Evolutionary conservation across 2,888 invertebrate species (phyloP).

Genomic region (Patella depressa): DNA sequence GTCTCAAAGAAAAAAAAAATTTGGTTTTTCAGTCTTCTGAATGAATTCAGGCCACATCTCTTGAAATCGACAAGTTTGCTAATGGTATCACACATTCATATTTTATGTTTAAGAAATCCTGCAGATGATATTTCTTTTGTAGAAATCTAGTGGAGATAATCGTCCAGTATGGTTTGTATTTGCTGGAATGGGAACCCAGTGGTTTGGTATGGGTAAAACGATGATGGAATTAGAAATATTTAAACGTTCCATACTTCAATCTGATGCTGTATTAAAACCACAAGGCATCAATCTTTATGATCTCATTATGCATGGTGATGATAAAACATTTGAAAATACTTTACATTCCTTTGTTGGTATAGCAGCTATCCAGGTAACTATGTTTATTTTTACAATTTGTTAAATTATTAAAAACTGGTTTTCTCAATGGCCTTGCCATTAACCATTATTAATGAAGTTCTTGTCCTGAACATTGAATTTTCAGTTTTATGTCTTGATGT

Average conservation of each 20-base stretch:
- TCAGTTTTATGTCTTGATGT: no score
- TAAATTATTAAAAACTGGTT: not conserved
- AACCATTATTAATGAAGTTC: no score
- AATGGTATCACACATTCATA: no score
- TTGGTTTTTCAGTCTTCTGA: no score
- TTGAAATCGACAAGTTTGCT: no score
- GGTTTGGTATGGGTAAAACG: constrained; percentile 94
- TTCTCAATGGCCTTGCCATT: no score
- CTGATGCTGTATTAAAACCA: constrained; percentile 83
- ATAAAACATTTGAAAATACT: constrained; percentile 86
- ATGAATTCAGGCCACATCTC: no score
- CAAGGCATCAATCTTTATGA: constrained; percentile 88
- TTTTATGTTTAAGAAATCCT: no score
- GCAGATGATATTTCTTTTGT: constrained; percentile 24
- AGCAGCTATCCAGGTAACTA: constrained; percentile 87
- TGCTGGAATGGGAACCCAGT: constrained; percentile 98
- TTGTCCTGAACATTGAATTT: no score
- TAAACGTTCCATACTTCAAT: constrained; percentile 82
- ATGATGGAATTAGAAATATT: constrained; percentile 88
- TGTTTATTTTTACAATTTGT: constrained; percentile 77
- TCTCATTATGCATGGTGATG: constrained; percentile 83
- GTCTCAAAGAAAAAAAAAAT: no score
- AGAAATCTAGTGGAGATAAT: constrained; percentile 74
- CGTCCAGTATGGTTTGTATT: constrained; percentile 95
- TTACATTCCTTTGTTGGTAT: constrained; percentile 93